Base-by-base conservation (phyloP, 2,113 vertebrate genomes). In the Hiodon alosoides region DNA sequence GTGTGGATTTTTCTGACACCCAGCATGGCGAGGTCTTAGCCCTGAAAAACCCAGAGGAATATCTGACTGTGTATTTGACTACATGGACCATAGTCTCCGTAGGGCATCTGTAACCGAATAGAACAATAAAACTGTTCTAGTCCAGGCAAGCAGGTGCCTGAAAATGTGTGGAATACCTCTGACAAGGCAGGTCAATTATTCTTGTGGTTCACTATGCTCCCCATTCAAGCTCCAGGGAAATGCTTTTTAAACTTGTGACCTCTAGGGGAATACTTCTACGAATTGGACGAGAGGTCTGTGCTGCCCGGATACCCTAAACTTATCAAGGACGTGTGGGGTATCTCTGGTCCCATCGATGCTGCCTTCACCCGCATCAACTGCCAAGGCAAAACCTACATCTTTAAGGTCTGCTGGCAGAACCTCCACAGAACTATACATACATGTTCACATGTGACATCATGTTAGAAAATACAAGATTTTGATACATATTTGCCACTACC, bases 301-400 rank as follows among this genome's bases (percentile, higher is more conserved):
- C 85, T 82, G 79, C 91, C 94, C 0, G 96, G 95, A 65, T 95
- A 94, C 82, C 97, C 97, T 76, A 98, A 95, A 77, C 93, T 93
- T 65, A 98, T 98, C 81, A 82, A 80, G 8, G 95, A 97, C 0
- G 85, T 95, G 64, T 98, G 97, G 97, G 96, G 96, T n/a, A 93
- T 98, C 0, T 65, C 92, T 11, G 96, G 96, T 0, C 96, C 97
- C 60, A 89, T 98, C 0, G 94, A 97, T 0, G 93, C 96, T 0
- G 96, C 96, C 69, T 98, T 99, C 83, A 99, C 96, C 4, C 94
- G 97, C 67, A 90, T 97, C 86, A 99, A 98, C 92, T 98, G 97
- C 79, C 93, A 98, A 81, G 96, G 96, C 68, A 98, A 98, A 85
- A 93, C 93, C 47, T 98, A 98, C 76, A 86, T 99, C 55, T 99